Conservation (phyloP, 2,113 vertebrate species). For the Ariopsis seemanni region DNA sequence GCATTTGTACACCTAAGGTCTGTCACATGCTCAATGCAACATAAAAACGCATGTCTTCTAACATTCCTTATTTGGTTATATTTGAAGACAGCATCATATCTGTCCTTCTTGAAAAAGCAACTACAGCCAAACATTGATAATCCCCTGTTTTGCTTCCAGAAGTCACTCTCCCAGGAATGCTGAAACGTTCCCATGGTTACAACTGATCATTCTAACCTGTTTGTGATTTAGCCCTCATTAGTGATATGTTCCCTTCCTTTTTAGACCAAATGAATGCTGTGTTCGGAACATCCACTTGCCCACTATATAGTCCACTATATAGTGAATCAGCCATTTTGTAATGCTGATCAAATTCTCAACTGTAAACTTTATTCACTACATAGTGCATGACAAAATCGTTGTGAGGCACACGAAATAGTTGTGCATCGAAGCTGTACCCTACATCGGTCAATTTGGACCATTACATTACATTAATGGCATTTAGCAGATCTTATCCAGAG, state of each 20-base stretch:
- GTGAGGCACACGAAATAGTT: too few species aligned
- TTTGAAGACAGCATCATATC: not conserved
- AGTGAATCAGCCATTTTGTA: too few species aligned
- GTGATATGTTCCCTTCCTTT: not conserved
- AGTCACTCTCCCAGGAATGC: not conserved
- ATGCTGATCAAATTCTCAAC: too few species aligned
- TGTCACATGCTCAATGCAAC: not conserved
- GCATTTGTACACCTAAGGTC: not conserved
- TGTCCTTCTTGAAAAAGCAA: not conserved
- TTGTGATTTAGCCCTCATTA: not conserved
- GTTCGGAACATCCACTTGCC: too few species aligned
- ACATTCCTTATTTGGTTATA: not conserved
- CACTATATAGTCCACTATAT: too few species aligned
- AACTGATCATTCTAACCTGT: conserved; percentile 17
- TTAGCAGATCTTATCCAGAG: too few species aligned
- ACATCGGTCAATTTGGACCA: too few species aligned
- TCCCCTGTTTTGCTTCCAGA: not conserved
- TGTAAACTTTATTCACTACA: too few species aligned
- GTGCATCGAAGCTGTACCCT: too few species aligned
- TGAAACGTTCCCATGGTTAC: conserved; percentile 6
- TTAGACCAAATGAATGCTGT: not conserved
- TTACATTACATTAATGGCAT: too few species aligned
- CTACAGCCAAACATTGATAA: not conserved
- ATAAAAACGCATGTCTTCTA: not conserved
- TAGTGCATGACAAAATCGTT: too few species aligned